phyloP scores from a whole-genome alignment of 1,140 invertebrate species.

The Tenebrio molitor region DNA sequence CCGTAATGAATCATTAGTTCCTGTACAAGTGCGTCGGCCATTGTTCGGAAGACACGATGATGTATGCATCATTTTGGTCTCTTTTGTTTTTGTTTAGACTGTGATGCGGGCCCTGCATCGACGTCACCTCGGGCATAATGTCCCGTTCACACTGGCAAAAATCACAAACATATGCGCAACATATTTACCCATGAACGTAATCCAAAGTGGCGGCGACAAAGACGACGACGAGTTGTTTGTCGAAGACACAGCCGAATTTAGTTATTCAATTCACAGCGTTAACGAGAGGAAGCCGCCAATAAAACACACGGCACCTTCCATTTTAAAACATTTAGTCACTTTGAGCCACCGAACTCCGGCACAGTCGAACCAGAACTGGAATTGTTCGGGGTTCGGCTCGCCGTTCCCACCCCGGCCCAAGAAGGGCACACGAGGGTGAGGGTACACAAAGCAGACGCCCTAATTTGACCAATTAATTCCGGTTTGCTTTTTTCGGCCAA shows the following conservation, averaged over 20 bases:
- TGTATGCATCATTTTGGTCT: slow-evolving; percentile 10
- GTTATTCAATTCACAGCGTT: slow-evolving; percentile 41
- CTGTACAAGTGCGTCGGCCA: slow-evolving; percentile 23
- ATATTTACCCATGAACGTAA: slow-evolving; percentile 39
- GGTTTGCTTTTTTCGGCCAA: slow-evolving; percentile 2
- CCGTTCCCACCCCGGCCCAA: background rate
- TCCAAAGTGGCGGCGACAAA: slow-evolving; percentile 17
- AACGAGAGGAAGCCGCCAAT: slow-evolving; percentile 43
- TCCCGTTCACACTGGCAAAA: slow-evolving; percentile 12
- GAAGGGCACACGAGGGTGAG: slow-evolving; percentile 9
- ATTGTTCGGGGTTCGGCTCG: slow-evolving; percentile 4
- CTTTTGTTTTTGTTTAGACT: slow-evolving; percentile 5
- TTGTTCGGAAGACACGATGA: slow-evolving; percentile 20
- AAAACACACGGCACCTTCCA: slow-evolving; percentile 38
- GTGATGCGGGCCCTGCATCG: slow-evolving; percentile 3
- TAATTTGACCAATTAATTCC: slow-evolving; percentile 37
- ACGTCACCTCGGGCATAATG: slow-evolving; percentile 9
- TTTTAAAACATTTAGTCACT: slow-evolving; percentile 27
- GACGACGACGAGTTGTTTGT: slow-evolving; percentile 17
- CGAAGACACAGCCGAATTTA: slow-evolving; percentile 25
- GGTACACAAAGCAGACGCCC: slow-evolving; percentile 10
- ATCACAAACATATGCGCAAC: slow-evolving; percentile 33
- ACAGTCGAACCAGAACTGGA: slow-evolving; percentile 24
- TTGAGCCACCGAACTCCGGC: slow-evolving; percentile 21
- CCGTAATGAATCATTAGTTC: slow-evolving; percentile 20